phyloP scores from a whole-genome alignment of 1,140 invertebrate genomes.

The Papilio helenus region DNA sequence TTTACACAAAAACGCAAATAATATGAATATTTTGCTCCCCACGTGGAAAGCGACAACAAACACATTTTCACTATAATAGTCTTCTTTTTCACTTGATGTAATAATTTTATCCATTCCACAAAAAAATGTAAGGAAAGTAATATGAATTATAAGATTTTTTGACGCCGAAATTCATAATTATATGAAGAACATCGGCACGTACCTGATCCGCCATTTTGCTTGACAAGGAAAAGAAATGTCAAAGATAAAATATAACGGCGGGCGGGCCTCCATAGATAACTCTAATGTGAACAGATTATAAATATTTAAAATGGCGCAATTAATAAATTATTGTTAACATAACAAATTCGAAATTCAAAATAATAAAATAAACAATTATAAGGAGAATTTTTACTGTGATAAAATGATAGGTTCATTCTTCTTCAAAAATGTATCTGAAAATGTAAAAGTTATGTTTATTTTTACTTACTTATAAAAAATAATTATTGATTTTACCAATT shows the following conservation, averaged over 20 bases:
- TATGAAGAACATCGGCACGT: constrained; percentile 60
- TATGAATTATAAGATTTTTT: background rate
- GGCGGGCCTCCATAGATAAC: background rate
- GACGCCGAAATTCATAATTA: constrained; percentile 15
- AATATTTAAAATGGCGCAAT: background rate
- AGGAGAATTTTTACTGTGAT: too few relatives aligned
- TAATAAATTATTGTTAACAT: background rate
- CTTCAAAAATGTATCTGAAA: background rate
- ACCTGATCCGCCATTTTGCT: constrained; percentile 82
- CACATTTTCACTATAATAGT: constrained; percentile 46
- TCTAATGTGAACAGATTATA: background rate
- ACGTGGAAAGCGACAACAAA: constrained; percentile 52
- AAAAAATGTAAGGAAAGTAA: background rate
- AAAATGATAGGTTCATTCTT: background rate
- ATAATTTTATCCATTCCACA: background rate
- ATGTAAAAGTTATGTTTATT: background rate
- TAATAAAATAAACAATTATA: too few relatives aligned
- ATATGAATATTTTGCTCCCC: constrained; percentile 40
- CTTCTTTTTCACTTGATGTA: constrained; percentile 28
- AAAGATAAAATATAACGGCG: constrained; percentile 41
- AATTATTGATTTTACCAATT: background rate
- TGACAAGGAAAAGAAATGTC: constrained; percentile 78
- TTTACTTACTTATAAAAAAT: background rate
- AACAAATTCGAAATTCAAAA: too few relatives aligned
- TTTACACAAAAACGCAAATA: constrained; percentile 22